Evolutionary conservation across 2,888 invertebrate genomes (phyloP), one percentile per base, ranked within the genome.

Genomic region (Mechanitis mazaeus): DNA sequence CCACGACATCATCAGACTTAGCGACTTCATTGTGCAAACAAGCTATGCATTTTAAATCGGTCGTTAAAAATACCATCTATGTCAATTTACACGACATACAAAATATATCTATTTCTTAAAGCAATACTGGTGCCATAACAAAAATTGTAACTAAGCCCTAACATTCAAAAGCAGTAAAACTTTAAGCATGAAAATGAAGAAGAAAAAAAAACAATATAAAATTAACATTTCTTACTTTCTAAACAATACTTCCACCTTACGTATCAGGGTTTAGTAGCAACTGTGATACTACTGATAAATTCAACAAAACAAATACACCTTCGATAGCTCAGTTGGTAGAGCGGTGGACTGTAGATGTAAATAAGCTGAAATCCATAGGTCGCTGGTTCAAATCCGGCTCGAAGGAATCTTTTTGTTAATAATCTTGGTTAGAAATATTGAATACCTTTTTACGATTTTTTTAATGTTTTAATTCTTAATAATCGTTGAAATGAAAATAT

Each of bases 381-480:
- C 91, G 90, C 91, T 91, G 91, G 91, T 91, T 91, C 91, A 91
- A 91, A 91, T 91, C 91, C 91, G 90, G 91, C 89, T 91, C 91
- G 91, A 91, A 90, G 91, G 91, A 91, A 50, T 67, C 45, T 75
- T 76, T 81, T 77, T 53, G 20, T 65, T 59, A 68, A 61, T 58
- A 68, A 64, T 68, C 46, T 55, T 62, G 54, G 47, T 38, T 20
- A 20, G 28, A 12, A 55, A 50, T 7, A 50, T 50, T 50, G 28
- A 5, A 28, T 31, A 3, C 11, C 53, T 55, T 46, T 54, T 57
- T 28, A 38, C 33, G 5, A n/a, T 55, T 46, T n/a, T 45, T 45
- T 55, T 35, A 35, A 38, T 6, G 2, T 28, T 50, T 12, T 20
- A 46, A 45, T 45, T 6, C 9, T 3, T 35, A 35, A 35, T 35